phyloP scores from a whole-genome alignment of 2,113 vertebrate genomes.

The Xenus cinereus region DNA sequence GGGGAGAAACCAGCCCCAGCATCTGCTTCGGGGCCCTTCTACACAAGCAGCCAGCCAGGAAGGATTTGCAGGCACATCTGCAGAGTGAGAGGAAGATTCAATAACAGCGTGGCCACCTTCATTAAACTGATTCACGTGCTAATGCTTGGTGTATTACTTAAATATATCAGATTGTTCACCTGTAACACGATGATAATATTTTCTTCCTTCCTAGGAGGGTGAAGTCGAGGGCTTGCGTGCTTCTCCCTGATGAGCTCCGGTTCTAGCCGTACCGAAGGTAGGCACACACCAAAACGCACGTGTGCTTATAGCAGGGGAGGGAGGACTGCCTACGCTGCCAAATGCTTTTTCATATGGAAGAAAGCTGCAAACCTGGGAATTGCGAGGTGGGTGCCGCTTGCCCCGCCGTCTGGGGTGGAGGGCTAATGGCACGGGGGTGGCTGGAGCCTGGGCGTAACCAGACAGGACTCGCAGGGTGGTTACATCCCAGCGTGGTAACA shows the following conservation, averaged over 20 bases:
- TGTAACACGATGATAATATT: neutral
- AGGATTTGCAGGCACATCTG: neutral
- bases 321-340: neutral
- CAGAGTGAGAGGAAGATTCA: neutral
- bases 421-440: neutral
- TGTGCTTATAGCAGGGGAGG: neutral
- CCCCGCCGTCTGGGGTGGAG: accelerated
- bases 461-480: neutral
- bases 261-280: neutral
- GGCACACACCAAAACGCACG: accelerated
- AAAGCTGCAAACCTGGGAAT: neutral
- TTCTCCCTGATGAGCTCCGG: neutral
- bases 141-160: neutral
- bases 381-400: neutral
- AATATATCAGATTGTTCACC: neutral
- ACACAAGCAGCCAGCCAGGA: neutral
- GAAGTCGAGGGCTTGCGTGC: neutral
- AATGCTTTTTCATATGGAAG: neutral
- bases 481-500: neutral
- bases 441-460: neutral
- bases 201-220: neutral
- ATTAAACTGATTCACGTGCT: neutral
- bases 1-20: neutral
- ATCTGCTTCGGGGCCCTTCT: neutral
- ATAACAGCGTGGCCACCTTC: neutral